Evolutionary conservation across 2,113 vertebrate species (phyloP).

Genomic region (Junco hyemalis): DNA sequence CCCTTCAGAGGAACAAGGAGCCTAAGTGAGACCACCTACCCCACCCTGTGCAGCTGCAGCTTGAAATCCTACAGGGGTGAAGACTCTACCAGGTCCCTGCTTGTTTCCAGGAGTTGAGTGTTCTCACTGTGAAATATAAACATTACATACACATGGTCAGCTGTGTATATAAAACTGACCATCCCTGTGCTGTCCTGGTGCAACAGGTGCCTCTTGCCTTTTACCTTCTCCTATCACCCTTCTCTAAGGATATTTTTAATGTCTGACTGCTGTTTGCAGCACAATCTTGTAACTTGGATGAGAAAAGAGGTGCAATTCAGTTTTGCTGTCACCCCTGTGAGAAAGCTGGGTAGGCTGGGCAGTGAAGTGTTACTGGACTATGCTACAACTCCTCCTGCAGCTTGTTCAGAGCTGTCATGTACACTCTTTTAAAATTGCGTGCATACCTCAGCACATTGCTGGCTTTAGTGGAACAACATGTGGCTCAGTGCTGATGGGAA

Average conservation of each 20-base stretch:
- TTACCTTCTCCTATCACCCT: not conserved
- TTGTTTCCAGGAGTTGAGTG: not conserved
- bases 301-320: not conserved
- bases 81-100: rapidly evolving
- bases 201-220: not conserved
- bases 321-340: not conserved
- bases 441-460: constrained; percentile 28
- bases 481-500: constrained; percentile 36
- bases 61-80: not conserved
- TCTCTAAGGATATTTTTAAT: not conserved
- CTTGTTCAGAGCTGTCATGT: constrained; percentile 6
- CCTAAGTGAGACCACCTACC: not conserved
- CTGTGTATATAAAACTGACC: not conserved
- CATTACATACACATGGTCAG: not conserved
- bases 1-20: not conserved
- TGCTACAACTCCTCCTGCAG: not conserved
- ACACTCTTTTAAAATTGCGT: not conserved
- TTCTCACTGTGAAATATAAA: not conserved
- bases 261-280: not conserved
- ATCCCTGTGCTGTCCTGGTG: not conserved
- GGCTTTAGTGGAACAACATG: constrained; percentile 43
- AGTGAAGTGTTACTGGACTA: not conserved
- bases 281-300: not conserved
- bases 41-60: not conserved
- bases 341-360: not conserved